These are phyloP conservation scores for Lottia gigantea DNA, from an alignment of 2,888 invertebrate species.

Conservation along the genomic window DNA sequence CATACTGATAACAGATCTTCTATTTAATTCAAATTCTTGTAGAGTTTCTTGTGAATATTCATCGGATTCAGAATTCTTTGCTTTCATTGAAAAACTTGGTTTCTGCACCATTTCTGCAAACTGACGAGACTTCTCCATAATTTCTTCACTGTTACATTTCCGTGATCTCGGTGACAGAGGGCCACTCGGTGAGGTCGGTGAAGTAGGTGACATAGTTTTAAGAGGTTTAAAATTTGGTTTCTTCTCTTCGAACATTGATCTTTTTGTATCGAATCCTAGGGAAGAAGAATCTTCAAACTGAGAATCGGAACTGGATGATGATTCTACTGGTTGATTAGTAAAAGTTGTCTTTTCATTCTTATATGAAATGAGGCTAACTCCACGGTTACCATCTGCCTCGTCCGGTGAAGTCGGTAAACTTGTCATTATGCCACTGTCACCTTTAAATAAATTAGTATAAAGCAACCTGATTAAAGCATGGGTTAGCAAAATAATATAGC, in stretches of 20 bases:
- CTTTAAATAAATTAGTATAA: conserved; percentile 22
- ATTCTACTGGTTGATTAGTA: neutral
- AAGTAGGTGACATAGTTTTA: neutral
- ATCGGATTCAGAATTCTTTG: neutral
- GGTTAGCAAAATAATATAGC: neutral
- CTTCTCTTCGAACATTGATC: neutral
- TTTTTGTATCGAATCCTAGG: neutral
- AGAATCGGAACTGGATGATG: neutral
- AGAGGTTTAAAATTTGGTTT: neutral
- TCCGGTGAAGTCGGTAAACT: conserved; percentile 29
- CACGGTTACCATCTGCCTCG: conserved; percentile 27
- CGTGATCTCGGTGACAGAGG: neutral
- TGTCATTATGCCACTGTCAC: conserved; percentile 29
- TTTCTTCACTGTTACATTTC: neutral
- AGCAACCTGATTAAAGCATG: conserved; percentile 7
- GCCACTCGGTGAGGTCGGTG: neutral
- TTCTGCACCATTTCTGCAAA: conserved; percentile 2
- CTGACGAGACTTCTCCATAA: neutral
- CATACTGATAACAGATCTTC: neutral
- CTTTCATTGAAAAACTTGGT: neutral
- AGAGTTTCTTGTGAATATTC: neutral
- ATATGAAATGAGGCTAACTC: neutral
- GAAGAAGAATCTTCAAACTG: conserved; percentile 7
- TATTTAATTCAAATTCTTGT: neutral
- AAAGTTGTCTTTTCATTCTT: neutral